phyloP scores from a whole-genome alignment of 1,140 invertebrate genomes.

The Panagrolaimus sp. region DNA sequence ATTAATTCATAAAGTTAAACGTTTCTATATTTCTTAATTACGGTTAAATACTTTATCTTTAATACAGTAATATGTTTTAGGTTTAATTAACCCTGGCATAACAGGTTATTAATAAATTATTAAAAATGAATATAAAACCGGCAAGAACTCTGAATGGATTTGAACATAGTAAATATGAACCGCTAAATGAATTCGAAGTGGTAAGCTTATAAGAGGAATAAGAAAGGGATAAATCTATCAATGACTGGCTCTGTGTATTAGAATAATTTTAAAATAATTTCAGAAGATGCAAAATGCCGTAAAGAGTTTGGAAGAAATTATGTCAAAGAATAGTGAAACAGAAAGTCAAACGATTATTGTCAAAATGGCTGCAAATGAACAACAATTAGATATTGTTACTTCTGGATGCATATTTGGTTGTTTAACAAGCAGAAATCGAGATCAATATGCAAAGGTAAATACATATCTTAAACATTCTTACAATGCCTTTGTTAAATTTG shows the following conservation, averaged over 20 bases:
- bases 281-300: slow-evolving; percentile 1
- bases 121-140: too few relatives aligned
- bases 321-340: neutral
- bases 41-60: too few relatives aligned
- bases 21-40: too few relatives aligned
- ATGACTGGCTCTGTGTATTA: too few relatives aligned
- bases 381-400: neutral
- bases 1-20: too few relatives aligned
- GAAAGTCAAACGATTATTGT: neutral
- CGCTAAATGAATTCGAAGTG: neutral
- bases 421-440: neutral
- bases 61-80: too few relatives aligned
- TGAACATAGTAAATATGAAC: neutral
- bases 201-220: neutral
- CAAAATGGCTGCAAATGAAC: neutral
- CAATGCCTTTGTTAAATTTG: neutral
- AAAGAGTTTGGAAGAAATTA: neutral
- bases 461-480: neutral
- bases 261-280: too few relatives aligned
- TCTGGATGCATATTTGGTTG: neutral
- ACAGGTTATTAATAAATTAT: too few relatives aligned
- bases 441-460: neutral
- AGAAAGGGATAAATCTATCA: too few relatives aligned
- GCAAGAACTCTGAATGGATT: neutral
- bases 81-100: too few relatives aligned